Conservation (phyloP, 2,888 invertebrate species). For the Philopedon plagiatum region DNA sequence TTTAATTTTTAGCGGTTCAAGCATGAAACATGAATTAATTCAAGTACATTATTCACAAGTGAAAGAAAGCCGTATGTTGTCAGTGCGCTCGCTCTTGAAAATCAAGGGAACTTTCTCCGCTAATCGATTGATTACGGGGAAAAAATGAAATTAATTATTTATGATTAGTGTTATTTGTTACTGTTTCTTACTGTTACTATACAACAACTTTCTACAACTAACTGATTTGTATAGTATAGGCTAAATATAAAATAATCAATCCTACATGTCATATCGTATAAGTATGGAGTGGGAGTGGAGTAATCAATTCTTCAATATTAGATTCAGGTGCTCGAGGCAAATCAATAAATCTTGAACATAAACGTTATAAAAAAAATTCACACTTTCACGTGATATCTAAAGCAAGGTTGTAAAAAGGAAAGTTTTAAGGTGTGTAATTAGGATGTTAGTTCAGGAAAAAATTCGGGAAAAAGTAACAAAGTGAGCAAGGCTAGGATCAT, state of each 20-base stretch:
- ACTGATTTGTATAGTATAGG: not conserved
- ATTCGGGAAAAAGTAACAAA: no score
- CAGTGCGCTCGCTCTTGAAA: constrained; percentile 8
- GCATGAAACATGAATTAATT: constrained; percentile 2
- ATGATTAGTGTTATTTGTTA: not conserved
- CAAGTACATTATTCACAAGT: not conserved
- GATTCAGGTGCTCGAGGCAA: no score
- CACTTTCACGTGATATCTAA: no score
- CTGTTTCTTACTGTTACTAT: no score
- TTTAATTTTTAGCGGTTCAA: not conserved
- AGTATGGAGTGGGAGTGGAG: not conserved
- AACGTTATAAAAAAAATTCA: no score
- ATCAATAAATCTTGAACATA: no score
- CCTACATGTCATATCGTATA: not conserved
- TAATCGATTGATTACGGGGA: not conserved
- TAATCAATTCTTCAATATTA: not conserved
- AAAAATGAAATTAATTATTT: constrained; percentile 5
- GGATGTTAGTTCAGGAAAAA: no score
- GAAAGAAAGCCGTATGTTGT: constrained; percentile 1
- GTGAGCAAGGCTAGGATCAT: no score
- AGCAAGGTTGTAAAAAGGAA: no score
- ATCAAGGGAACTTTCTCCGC: constrained; percentile 40
- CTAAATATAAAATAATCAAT: not conserved
- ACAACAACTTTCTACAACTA: constrained; percentile 24
- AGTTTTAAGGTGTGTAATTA: no score